phyloP scores from a whole-genome alignment of 2,797 vertebrate species.

The Acanthurus tractus region DNA sequence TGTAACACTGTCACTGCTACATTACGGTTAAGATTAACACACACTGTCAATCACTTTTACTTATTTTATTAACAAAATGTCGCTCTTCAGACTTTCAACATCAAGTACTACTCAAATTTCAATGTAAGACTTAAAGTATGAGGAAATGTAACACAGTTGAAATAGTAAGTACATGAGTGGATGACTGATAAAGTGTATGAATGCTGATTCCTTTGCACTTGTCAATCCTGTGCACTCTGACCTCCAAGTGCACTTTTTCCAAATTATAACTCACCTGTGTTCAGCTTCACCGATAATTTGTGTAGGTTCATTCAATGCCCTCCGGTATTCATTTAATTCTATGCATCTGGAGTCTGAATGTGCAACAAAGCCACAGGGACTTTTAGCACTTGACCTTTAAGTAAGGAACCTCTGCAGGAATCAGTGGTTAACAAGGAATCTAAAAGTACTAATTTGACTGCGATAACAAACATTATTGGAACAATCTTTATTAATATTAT shows the following conservation, averaged over 20 bases:
- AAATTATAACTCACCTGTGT: not conserved
- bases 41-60: no score
- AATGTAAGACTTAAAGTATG: not conserved
- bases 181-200: no score
- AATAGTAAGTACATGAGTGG: not conserved
- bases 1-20: not conserved
- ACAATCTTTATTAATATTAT: not conserved
- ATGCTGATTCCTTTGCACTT: no score
- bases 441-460: not conserved
- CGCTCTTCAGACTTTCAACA: not conserved
- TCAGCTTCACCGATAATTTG: not conserved
- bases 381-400: not conserved
- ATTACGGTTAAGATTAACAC: no score
- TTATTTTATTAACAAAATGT: not conserved
- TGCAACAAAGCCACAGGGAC: not conserved
- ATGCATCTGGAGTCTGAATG: not conserved
- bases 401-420: not conserved
- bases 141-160: not conserved
- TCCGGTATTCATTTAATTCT: slow-evolving; percentile 26
- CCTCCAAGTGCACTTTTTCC: not conserved
- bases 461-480: not conserved
- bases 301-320: slow-evolving; percentile 3
- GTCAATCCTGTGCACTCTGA: not conserved
- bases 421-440: not conserved
- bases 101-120: not conserved